Conservation (phyloP, 2,797 vertebrate species). For the Potorous gilbertii region DNA sequence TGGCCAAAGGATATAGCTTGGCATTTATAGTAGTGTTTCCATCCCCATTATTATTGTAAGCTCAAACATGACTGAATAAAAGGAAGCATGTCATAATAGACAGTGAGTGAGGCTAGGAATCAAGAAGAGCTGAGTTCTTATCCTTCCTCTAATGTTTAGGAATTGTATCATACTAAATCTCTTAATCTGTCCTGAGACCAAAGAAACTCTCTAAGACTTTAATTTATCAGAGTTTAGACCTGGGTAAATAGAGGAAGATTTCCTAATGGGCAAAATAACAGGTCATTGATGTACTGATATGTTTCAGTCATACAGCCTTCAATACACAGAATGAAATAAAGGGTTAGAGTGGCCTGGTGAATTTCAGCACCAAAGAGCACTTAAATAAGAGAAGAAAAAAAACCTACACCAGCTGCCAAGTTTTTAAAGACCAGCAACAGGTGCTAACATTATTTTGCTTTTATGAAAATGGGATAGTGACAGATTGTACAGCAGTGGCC, state of each 20-base stretch:
- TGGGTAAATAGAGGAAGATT: not conserved
- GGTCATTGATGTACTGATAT: not conserved
- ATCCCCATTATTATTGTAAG: not conserved
- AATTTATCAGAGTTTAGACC: not conserved
- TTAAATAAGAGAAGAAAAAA: not conserved
- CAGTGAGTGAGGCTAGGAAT: not conserved
- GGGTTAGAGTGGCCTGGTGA: conserved; percentile 9
- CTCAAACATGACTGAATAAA: not conserved
- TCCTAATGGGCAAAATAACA: not conserved
- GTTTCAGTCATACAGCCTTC: not conserved
- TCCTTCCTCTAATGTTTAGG: not conserved
- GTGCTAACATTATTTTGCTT: conserved; percentile 44
- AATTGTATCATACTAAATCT: not conserved
- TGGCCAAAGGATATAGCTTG: not conserved
- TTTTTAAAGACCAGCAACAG: conserved; percentile 18
- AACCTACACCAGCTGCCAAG: not conserved
- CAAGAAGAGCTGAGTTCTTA: not conserved
- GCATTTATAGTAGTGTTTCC: not conserved
- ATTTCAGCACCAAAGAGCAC: not conserved
- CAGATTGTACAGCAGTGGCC: conserved; percentile 16
- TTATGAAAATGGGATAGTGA: conserved; percentile 14
- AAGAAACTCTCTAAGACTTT: not conserved
- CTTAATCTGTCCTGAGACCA: not conserved
- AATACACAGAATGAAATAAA: conserved; percentile 21
- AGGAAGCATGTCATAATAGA: not conserved